Evolutionary conservation across 2,888 invertebrate species (phyloP), one percentile per base, ranked within the genome.

Genomic region (Ennomos fuscantarius): DNA sequence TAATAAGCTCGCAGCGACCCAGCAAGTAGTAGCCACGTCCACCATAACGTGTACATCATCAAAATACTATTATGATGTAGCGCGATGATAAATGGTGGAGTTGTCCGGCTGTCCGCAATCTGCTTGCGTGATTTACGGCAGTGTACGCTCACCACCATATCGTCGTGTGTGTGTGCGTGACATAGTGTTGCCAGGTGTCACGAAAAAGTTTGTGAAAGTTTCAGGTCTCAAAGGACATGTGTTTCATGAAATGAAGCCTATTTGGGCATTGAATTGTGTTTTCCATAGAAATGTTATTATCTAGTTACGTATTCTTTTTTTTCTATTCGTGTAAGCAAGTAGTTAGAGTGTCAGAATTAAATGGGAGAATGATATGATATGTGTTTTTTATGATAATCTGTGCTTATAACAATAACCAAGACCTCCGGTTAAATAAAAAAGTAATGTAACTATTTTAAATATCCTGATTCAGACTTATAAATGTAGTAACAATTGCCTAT

Each of bases 71-170:
- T 49, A 53, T 53, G 47, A 42, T 45, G 47, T 48, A 45, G 24
- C n/a, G 15, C 37, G 9, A 53, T 65, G 52, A 65, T 60, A 57
- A 43, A 65, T 57, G 43, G 55, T 52, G 35, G 31, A 48, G 12
- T 45, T 43, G 54, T 60, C 51, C 55, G 45, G 36, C 60, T 55
- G 61, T 60, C 64, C 55, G 52, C 64, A 64, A 55, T 62, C 59
- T 64, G 64, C 44, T 58, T 9, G 42, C 13, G 53, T 55, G 61
- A 64, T 57, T 49, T 60, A 64, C 51, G 48, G 35, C 9, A 35
- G 1, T 13, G 9, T 9, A 41, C 42, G 1, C 41, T 36, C 36
- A 42, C 42, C 11, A n/a, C 1, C 11, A 8, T 32, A 8, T 1
- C 32, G 32, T 1, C n/a, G 15, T 40, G 2, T 40, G 40, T 15